Conservation (phyloP, 2,888 invertebrate genomes). For the Cepaea hortensis region DNA sequence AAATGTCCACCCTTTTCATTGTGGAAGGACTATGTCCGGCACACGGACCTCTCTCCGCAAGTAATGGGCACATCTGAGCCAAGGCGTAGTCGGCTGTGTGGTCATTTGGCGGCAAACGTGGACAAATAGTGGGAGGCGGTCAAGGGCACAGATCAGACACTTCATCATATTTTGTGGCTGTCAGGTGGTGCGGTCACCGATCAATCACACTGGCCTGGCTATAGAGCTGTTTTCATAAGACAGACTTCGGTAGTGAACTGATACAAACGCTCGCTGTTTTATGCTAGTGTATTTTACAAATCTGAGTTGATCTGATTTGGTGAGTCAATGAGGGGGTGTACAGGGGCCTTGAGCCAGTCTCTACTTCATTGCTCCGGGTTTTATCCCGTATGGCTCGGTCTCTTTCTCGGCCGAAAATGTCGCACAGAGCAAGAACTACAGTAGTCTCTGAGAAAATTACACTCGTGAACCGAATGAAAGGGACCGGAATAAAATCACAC, state of each 20-base stretch:
- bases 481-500: too few species aligned
- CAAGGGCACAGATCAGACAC: slow-evolving; percentile 29
- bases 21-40: not conserved
- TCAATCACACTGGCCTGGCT: slow-evolving; percentile 34
- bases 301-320: too few species aligned
- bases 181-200: slow-evolving; percentile 31
- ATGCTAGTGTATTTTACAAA: not conserved
- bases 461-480: too few species aligned
- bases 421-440: too few species aligned
- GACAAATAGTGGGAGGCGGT: slow-evolving; percentile 26
- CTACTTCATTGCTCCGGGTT: too few species aligned
- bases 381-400: too few species aligned
- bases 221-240: not conserved
- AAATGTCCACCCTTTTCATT: not conserved
- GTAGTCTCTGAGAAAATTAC: too few species aligned
- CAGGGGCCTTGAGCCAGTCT: too few species aligned
- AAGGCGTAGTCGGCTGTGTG: not conserved
- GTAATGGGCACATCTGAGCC: not conserved
- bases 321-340: too few species aligned
- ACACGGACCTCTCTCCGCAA: not conserved
- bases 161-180: slow-evolving; percentile 45
- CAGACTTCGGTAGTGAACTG: not conserved
- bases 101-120: slow-evolving; percentile 13
- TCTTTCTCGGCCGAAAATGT: too few species aligned
- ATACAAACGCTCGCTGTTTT: not conserved